Percentiles rank a stretch among this genome's conserved stretches.
Evolutionary conservation across 2,888 invertebrate species (phyloP).

Genomic region (Brenthis ino): DNA sequence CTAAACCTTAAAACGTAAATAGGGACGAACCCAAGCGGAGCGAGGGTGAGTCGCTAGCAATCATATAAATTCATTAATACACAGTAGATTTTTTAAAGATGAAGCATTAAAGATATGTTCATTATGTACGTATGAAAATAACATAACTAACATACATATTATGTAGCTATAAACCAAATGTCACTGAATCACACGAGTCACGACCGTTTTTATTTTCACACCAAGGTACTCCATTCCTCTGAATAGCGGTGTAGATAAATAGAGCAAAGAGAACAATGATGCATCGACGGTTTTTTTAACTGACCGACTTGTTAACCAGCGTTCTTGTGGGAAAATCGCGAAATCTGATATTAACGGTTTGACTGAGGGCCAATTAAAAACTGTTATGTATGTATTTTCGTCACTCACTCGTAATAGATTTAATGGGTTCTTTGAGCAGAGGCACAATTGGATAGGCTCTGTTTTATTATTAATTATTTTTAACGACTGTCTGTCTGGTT

Average conservation of each 20-base stretch:
- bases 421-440: background rate
- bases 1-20: too few relatives aligned
- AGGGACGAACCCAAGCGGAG: too few relatives aligned
- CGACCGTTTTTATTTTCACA: conserved; percentile 26
- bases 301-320: conserved; percentile 36
- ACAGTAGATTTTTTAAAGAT: too few relatives aligned
- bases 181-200: background rate
- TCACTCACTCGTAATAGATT: conserved; percentile 4
- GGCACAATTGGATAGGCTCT: background rate
- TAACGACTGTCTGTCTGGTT: too few relatives aligned
- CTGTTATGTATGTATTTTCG: conserved; percentile 10
- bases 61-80: too few relatives aligned
- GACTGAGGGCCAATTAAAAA: conserved; percentile 11
- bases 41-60: too few relatives aligned
- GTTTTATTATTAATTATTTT: too few relatives aligned
- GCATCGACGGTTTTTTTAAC: conserved; percentile 53
- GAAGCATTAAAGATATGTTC: too few relatives aligned
- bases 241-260: conserved; percentile 66
- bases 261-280: conserved; percentile 75
- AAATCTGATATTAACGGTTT: conserved; percentile 39
- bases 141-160: too few relatives aligned
- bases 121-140: too few relatives aligned
- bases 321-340: conserved; percentile 44
- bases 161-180: too few relatives aligned
- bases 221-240: conserved; percentile 27